A percentile compares a stretch with the other conserved stretches of the same genome.
These are phyloP conservation scores for Pogonocichla stellata DNA, from an alignment of 2,113 vertebrate species.

Conservation along the genomic window DNA sequence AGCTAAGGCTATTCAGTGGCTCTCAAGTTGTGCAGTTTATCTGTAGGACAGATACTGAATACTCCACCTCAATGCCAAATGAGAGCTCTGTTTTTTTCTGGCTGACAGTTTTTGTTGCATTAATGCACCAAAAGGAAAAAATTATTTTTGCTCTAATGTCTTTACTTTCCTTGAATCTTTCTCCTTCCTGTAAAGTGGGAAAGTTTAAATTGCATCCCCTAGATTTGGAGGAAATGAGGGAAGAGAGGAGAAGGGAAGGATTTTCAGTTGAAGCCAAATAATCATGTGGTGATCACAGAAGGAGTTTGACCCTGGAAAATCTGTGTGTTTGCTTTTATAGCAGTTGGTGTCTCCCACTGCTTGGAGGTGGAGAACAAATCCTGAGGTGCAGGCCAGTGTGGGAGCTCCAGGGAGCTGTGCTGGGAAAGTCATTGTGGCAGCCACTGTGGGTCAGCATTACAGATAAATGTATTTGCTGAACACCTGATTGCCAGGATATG, in stretches of 20 bases:
- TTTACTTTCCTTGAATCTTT: neutral
- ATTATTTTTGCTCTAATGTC: neutral
- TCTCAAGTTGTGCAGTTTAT: neutral
- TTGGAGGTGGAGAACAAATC: neutral
- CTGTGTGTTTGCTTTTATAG: neutral
- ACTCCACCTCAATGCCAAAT: neutral
- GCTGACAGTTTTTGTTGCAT: neutral
- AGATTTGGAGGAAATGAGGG: neutral
- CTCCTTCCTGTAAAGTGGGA: neutral
- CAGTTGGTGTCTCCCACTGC: neutral
- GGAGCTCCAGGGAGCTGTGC: neutral
- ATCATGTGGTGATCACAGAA: neutral
- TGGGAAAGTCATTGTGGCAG: neutral
- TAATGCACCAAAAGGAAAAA: neutral
- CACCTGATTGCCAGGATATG: neutral
- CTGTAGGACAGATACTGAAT: neutral
- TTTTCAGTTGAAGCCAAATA: neutral
- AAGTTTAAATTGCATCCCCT: neutral
- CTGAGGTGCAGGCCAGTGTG: neutral
- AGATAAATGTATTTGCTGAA: neutral
- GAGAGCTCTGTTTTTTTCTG: neutral
- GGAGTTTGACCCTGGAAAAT: neutral
- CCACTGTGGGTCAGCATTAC: neutral
- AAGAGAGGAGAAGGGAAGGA: neutral
- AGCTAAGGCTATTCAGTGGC: neutral